Evolutionary conservation across 1,140 invertebrate species (phyloP).

Genomic region (Zaprionus ornatus): DNA sequence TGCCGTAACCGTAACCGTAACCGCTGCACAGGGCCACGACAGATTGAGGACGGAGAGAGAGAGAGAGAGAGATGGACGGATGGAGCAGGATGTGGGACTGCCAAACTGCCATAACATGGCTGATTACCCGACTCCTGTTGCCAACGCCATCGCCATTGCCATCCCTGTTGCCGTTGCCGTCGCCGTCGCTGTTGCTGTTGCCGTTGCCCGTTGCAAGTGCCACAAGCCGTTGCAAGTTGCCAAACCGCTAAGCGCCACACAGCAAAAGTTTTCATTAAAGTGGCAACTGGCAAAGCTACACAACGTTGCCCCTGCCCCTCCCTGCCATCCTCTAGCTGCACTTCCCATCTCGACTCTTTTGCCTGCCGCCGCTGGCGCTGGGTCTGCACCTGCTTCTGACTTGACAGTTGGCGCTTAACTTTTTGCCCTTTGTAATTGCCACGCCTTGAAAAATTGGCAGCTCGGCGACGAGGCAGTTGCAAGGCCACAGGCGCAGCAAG

Average conservation of each 20-base stretch:
- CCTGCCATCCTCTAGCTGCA: background rate
- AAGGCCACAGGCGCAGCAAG: background rate
- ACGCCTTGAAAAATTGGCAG: conserved; percentile 40
- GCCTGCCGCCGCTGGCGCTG: background rate
- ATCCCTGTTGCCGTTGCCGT: background rate
- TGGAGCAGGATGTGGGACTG: conserved; percentile 21
- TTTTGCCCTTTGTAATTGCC: conserved; percentile 48
- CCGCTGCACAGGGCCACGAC: conserved; percentile 44
- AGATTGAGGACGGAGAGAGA: conserved; percentile 19
- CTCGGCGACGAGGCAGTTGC: background rate
- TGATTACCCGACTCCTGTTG: conserved; percentile 42
- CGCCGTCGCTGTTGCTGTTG: background rate
- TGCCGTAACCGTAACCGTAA: conserved; percentile 41
- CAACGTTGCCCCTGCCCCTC: background rate
- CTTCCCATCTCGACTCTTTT: background rate
- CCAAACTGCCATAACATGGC: conserved; percentile 53
- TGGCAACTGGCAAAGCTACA: conserved; percentile 21
- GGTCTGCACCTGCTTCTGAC: conserved; percentile 17
- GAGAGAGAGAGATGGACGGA: background rate
- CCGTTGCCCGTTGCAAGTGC: conserved; percentile 12
- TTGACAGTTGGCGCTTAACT: conserved; percentile 48
- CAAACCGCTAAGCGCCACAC: conserved; percentile 48
- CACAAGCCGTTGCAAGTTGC: conserved; percentile 43
- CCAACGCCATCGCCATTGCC: background rate
- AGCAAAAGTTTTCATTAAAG: conserved; percentile 55